These are phyloP conservation scores for Euplexia lucipara DNA, from an alignment of 2,888 invertebrate genomes.

Conservation along the genomic window DNA sequence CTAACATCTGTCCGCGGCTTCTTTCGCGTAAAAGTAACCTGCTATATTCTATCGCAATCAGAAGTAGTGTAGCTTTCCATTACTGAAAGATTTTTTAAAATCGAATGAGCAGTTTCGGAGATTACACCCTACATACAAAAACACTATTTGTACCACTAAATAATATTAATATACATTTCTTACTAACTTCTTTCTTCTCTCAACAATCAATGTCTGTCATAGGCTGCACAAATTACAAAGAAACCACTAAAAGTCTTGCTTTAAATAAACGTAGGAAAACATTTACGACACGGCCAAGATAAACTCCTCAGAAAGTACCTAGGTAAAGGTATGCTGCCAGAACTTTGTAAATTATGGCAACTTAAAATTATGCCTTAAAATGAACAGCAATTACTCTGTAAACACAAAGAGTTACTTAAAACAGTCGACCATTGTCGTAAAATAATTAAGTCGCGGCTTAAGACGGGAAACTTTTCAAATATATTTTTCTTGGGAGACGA, in stretches of 20 bases:
- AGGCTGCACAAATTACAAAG: too few relatives aligned
- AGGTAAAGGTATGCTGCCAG: slow-evolving; percentile 17
- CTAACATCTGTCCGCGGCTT: too few relatives aligned
- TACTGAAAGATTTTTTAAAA: too few relatives aligned
- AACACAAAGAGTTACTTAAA: slow-evolving; percentile 59
- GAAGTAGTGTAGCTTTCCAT: too few relatives aligned
- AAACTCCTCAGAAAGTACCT: slow-evolving; percentile 29
- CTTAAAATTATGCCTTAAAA: slow-evolving; percentile 52
- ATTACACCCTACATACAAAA: too few relatives aligned
- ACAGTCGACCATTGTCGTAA: slow-evolving; percentile 53
- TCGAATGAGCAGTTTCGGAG: too few relatives aligned
- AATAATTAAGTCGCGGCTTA: slow-evolving; percentile 56
- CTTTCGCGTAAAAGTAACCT: too few relatives aligned
- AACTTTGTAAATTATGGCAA: slow-evolving; percentile 48
- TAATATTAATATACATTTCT: too few relatives aligned
- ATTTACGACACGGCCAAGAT: slow-evolving; percentile 1
- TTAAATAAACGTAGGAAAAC: not conserved
- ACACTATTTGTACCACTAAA: too few relatives aligned
- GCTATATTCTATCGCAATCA: too few relatives aligned
- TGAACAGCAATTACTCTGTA: slow-evolving; percentile 58
- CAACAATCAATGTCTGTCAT: not conserved
- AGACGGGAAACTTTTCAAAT: slow-evolving; percentile 47
- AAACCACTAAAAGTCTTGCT: not conserved
- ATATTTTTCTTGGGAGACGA: slow-evolving; percentile 46
- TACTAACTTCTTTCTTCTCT: too few relatives aligned